phyloP scores from a whole-genome alignment of 1,140 invertebrate species.

The Drosophila insularis region DNA sequence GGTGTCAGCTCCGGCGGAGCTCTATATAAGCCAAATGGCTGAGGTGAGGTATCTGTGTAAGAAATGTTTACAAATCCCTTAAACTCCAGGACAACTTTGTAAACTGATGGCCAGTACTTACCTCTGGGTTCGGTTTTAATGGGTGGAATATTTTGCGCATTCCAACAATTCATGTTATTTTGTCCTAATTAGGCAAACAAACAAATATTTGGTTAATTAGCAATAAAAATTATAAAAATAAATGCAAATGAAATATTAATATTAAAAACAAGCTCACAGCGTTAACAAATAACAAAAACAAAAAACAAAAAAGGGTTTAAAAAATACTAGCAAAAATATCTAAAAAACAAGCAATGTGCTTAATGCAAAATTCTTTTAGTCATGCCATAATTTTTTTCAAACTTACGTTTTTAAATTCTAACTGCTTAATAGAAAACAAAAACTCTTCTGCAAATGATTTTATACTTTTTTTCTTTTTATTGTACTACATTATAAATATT shows the following conservation, averaged over 20 bases:
- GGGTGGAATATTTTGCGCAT: conserved; percentile 73
- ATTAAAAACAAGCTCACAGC: not conserved
- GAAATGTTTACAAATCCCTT: not conserved
- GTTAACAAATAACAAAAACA: conserved; percentile 1
- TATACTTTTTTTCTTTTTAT: conserved; percentile 55
- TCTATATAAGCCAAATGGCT: conserved; percentile 71
- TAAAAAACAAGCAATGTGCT: not conserved
- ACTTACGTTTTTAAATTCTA: conserved; percentile 51
- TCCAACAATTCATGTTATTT: conserved; percentile 73
- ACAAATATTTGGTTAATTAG: conserved; percentile 1
- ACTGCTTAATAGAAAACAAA: conserved; percentile 16
- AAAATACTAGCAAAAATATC: not conserved
- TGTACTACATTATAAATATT: conserved; percentile 28
- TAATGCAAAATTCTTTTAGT: not conserved
- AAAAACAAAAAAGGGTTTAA: not conserved
- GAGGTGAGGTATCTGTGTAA: conserved; percentile 72
- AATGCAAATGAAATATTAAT: not conserved
- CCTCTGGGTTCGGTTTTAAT: conserved; percentile 82
- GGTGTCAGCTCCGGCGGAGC: conserved; percentile 74
- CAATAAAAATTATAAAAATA: not conserved
- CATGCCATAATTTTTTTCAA: conserved; percentile 32
- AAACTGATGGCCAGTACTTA: conserved; percentile 27
- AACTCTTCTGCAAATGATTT: conserved; percentile 23
- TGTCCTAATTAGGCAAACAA: conserved; percentile 47
- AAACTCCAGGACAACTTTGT: not conserved